A percentile compares a stretch with the other conserved stretches of the same genome.
phyloP scores from a whole-genome alignment of 2,888 invertebrate species.

The Anthrax anthrax region DNA sequence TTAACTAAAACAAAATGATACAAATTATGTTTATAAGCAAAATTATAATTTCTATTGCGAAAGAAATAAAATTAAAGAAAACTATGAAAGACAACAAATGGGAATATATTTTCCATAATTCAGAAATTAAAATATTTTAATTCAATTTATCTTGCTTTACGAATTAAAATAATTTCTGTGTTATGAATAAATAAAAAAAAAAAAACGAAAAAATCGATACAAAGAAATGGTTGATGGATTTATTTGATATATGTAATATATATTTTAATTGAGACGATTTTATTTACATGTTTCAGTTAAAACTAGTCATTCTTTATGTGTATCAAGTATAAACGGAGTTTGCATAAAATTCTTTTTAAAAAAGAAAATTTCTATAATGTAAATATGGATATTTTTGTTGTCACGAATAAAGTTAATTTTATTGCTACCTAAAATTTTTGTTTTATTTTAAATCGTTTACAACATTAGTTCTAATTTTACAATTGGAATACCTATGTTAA shows the following conservation, averaged over 20 bases:
- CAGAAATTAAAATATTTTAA: not conserved
- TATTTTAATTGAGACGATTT: not conserved
- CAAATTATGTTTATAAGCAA: not conserved
- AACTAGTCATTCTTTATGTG: conserved; percentile 2
- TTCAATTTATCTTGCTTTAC: not conserved
- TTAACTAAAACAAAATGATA: not conserved
- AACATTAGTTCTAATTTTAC: too few relatives aligned
- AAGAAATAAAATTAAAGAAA: not conserved
- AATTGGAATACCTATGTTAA: too few relatives aligned
- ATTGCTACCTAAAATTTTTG: too few relatives aligned
- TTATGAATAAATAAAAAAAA: too few relatives aligned
- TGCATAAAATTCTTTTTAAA: not conserved
- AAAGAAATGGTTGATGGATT: not conserved
- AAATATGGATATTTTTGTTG: not conserved
- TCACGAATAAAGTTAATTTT: not conserved
- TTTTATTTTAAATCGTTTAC: too few relatives aligned
- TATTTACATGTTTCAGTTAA: conserved; percentile 3
- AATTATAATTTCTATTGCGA: too few relatives aligned
- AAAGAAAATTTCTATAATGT: not conserved
- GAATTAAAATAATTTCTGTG: not conserved
- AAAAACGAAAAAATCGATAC: not conserved
- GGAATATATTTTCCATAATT: conserved; percentile 1
- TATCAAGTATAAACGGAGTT: too few relatives aligned
- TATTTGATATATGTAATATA: not conserved
- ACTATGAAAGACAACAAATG: not conserved